Percentiles rank a stretch among this genome's conserved stretches.
Conservation (phyloP, 2,113 vertebrate genomes). For the Tachycineta bicolor region DNA sequence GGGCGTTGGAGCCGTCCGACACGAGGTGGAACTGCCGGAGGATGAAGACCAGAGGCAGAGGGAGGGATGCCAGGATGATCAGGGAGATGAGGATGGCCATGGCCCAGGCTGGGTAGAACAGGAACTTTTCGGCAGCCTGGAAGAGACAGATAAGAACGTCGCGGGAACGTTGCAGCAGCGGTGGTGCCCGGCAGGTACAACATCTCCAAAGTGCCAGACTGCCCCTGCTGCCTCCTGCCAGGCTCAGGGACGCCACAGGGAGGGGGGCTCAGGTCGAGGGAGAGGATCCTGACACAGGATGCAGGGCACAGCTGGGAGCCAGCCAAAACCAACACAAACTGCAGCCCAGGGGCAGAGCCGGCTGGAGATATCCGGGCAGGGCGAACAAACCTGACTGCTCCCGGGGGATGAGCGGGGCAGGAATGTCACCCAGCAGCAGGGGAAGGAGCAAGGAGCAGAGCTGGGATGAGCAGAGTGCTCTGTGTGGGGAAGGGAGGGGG, state of each 20-base stretch:
- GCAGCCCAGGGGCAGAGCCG: not conserved
- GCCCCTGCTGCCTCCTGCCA: not conserved
- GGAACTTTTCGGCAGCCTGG: slow-evolving; percentile 88
- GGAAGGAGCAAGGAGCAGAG: not conserved
- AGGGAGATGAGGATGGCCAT: slow-evolving; percentile 88
- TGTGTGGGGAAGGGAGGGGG: not conserved
- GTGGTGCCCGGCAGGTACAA: not conserved
- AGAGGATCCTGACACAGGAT: not conserved
- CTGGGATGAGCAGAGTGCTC: not conserved
- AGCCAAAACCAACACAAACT: not conserved
- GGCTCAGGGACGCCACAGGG: not conserved
- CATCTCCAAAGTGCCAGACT: accelerated
- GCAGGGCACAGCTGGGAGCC: not conserved
- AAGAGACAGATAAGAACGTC: not conserved
- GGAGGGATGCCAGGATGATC: slow-evolving; percentile 88
- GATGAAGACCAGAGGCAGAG: slow-evolving; percentile 89
- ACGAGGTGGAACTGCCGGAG: slow-evolving; percentile 90
- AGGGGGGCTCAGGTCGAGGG: not conserved
- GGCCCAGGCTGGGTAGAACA: slow-evolving; percentile 95
- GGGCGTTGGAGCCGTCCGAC: slow-evolving; percentile 93
- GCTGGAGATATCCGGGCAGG: not conserved
- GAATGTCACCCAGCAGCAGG: not conserved
- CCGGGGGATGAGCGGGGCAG: not conserved
- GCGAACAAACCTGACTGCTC: not conserved
- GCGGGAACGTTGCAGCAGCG: not conserved